phyloP scores from a whole-genome alignment of 2,797 vertebrate species.

The Cuniculus paca region DNA sequence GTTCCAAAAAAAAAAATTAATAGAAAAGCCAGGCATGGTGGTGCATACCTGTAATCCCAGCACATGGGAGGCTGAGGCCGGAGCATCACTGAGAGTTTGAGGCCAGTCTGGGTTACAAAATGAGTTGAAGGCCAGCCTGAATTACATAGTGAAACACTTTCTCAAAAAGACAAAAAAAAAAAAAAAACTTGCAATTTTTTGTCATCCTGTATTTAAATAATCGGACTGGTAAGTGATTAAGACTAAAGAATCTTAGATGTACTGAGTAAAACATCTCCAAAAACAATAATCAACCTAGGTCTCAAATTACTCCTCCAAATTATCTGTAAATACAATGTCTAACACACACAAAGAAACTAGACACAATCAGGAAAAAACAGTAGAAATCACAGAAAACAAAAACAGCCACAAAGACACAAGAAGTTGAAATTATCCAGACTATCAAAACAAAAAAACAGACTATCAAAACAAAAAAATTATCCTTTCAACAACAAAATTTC shows the following conservation, averaged over 20 bases:
- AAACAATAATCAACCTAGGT: conserved; percentile 21
- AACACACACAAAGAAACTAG: conserved; percentile 28
- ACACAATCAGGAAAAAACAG: conserved; percentile 12
- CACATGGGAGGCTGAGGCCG: background rate
- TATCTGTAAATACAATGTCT: conserved; percentile 65
- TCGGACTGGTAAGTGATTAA: background rate
- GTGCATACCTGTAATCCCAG: background rate
- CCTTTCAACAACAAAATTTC: conserved; percentile 18
- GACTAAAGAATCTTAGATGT: background rate
- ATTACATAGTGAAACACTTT: background rate
- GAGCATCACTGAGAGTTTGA: background rate
- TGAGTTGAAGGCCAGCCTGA: background rate
- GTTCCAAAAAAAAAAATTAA: background rate
- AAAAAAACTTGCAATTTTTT: background rate
- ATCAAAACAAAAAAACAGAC: background rate
- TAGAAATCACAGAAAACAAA: conserved; percentile 38
- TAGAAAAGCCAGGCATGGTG: background rate
- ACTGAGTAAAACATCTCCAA: conserved; percentile 31
- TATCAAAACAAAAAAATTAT: background rate
- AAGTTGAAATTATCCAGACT: conserved; percentile 53
- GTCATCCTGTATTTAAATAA: background rate
- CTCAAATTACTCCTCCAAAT: conserved; percentile 58
- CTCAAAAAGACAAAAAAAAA: background rate
- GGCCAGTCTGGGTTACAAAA: background rate
- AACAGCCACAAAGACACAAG: conserved; percentile 30